phyloP scores from a whole-genome alignment of 2,113 vertebrate genomes.

The Pungitius pungitius region DNA sequence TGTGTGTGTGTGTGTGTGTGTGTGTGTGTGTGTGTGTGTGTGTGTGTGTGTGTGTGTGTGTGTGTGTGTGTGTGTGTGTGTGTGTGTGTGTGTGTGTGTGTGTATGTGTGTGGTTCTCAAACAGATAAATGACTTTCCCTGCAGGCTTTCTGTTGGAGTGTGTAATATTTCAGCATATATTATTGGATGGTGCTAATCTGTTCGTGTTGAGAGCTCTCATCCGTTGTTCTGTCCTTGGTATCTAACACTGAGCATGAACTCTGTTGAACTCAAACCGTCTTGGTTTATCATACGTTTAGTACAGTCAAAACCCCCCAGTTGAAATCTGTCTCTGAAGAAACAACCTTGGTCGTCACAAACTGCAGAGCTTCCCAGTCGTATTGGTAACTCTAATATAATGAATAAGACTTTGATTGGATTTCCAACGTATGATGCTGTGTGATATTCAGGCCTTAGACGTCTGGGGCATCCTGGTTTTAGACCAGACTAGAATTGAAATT shows the following conservation, averaged over 20 bases:
- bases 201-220: constrained; percentile 51
- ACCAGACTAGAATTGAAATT: background rate
- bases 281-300: constrained; percentile 31
- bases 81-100: background rate
- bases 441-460: background rate
- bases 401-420: background rate
- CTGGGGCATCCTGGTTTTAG: background rate
- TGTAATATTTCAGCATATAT: constrained; percentile 65
- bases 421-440: background rate
- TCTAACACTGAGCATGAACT: constrained; percentile 44
- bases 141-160: constrained; percentile 50
- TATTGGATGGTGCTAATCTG: constrained; percentile 39
- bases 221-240: constrained; percentile 39
- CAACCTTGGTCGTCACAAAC: constrained; percentile 18
- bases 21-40: constrained; percentile 5
- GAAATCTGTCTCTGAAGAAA: constrained; percentile 17
- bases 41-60: background rate
- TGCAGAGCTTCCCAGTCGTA: background rate
- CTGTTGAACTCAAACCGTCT: constrained; percentile 41
- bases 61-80: background rate
- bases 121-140: constrained; percentile 52
- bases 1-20: constrained; percentile 11
- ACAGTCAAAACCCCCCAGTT: background rate
- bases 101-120: constrained; percentile 11
- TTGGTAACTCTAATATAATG: constrained; percentile 4